These are phyloP conservation scores for Calliphora vicina DNA, from an alignment of 1,140 invertebrate species.

Conservation along the genomic window DNA sequence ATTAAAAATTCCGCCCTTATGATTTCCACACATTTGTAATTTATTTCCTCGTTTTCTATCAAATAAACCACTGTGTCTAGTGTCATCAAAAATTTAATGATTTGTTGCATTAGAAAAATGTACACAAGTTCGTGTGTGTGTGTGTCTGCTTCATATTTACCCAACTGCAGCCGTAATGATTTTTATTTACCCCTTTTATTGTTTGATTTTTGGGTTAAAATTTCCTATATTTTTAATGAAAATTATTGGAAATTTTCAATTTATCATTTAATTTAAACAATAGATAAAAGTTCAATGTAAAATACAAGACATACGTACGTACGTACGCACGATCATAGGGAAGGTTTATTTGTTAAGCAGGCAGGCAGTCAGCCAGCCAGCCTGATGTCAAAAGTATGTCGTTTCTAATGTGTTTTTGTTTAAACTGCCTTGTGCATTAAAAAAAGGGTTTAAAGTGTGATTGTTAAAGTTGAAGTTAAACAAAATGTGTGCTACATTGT, in stretches of 20 bases:
- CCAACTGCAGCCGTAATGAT: background rate
- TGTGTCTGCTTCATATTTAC: background rate
- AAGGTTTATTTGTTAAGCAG: no score
- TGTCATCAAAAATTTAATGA: background rate
- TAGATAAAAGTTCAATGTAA: background rate
- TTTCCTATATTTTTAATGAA: conserved; percentile 10
- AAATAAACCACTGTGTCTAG: background rate
- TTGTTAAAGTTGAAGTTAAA: background rate
- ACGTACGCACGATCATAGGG: no score
- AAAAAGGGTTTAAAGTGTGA: background rate
- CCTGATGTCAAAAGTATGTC: background rate
- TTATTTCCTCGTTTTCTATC: background rate
- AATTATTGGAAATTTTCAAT: conserved; percentile 28
- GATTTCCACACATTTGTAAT: no score
- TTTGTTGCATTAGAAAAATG: conserved; percentile 14
- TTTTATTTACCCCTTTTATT: background rate
- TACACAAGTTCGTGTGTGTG: background rate
- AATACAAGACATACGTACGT: no score
- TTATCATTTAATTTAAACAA: conserved; percentile 15
- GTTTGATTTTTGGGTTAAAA: conserved; percentile 24
- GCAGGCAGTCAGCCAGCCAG: background rate
- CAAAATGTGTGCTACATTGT: background rate
- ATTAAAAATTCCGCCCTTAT: background rate
- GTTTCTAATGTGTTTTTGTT: background rate
- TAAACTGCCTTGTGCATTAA: background rate